Base-by-base conservation (phyloP, 2,888 invertebrate species). In the Chrysina gloriosa region DNA sequence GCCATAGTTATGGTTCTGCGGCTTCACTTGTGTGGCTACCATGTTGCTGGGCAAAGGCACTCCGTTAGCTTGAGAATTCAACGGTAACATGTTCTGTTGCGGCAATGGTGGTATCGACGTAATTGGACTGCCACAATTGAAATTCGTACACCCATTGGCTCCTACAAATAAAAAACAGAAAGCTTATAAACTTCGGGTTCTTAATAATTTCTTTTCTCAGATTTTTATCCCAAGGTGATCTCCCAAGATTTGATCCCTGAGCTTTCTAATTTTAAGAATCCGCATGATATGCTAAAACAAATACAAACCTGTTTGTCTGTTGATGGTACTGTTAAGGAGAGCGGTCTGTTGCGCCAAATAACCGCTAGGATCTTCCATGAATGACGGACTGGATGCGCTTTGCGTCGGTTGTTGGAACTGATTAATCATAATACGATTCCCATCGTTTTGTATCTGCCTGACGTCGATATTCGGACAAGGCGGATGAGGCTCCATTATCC, bases 271-370 rank as follows among this genome's bases (percentile, higher is more conserved):
- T 39, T 11, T 45, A 34, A 31, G 50, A 31, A 61, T 61, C 16
- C 42, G 47, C 7, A 29, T 56, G 21, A 31, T 6, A 31, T 54
- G 14, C 48, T 64, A 52, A 31, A 39, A 11, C 9, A 45, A 52
- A 9, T 31, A 9, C 48, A 27, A 58, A 78, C 82, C 82, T 61
- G 83, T 83, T 83, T 91, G 91, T 75, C 90, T 85, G 67, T 90
- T 90, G 83, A 93, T 94, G 6, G 92, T 94, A 78, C 90, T 94
- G 78, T 95, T 94, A 58, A 96, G 83, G 73, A 96, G 82, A 27
- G 93, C 93, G 0, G 96, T 95, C 82, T 96, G 96, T 76, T 96
- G 95, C 3, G 95, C 95, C 74, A 96, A 84, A 83, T 95, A 96
- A 1, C 95, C 96, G 77, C 91, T 93, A 0, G 96, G 95, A 82